Evolutionary conservation across 2,113 vertebrate genomes (phyloP).

Genomic region (Scortum barcoo): DNA sequence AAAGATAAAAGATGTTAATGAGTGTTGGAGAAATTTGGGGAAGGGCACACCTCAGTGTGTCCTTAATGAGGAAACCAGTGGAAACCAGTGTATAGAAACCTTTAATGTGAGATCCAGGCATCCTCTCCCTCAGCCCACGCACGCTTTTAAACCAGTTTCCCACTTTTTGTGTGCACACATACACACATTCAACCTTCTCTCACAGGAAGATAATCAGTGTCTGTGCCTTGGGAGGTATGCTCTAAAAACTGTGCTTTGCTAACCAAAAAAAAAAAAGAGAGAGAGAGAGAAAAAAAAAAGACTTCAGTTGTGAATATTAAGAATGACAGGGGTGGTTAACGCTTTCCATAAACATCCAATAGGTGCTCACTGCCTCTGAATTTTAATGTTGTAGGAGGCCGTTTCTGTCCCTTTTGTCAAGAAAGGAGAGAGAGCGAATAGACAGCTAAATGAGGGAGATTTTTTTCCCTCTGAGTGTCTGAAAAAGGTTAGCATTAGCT

Average conservation of each 20-base stretch:
- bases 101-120: constrained; percentile 87
- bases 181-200: constrained; percentile 65
- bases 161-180: neutral
- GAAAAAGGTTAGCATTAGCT: constrained; percentile 76
- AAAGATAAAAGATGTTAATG: neutral
- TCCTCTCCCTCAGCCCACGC: constrained; percentile 80
- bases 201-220: constrained; percentile 88
- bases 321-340: constrained; percentile 96
- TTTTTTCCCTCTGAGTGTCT: constrained; percentile 48
- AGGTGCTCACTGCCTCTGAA: constrained; percentile 90
- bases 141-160: neutral
- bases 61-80: constrained; percentile 83
- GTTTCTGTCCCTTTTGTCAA: constrained; percentile 70
- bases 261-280: constrained; percentile 86
- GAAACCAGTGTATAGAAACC: constrained; percentile 78
- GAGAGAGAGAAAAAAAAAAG: constrained; percentile 42
- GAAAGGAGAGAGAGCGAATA: constrained; percentile 26
- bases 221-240: constrained; percentile 90
- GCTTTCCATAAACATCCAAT: constrained; percentile 92
- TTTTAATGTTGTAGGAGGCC: constrained; percentile 88
- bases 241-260: constrained; percentile 90
- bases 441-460: constrained; percentile 57
- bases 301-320: constrained; percentile 93
- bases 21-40: neutral
- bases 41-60: constrained; percentile 72